Conservation (phyloP, 2,888 invertebrate species). For the Hartigia nigra region DNA sequence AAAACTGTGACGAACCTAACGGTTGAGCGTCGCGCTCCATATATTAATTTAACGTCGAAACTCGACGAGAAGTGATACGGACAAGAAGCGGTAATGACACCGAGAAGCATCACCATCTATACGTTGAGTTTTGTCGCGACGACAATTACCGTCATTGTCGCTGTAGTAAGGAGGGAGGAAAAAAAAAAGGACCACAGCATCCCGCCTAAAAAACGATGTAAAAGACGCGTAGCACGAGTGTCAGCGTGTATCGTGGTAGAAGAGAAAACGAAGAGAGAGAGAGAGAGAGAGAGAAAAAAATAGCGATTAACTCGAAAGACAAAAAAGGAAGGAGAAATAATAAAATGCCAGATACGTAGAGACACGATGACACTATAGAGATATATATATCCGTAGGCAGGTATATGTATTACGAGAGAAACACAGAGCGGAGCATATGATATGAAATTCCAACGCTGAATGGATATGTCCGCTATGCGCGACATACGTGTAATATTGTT, state of each 20-base stretch:
- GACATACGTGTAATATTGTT: constrained; percentile 24
- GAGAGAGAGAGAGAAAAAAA: constrained; percentile 13
- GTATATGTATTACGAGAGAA: background rate
- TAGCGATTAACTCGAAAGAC: background rate
- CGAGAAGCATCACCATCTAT: background rate
- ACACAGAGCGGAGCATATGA: constrained; percentile 11
- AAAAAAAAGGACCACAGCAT: background rate
- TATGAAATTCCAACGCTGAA: constrained; percentile 22
- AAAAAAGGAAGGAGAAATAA: background rate
- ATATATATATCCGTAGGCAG: no score
- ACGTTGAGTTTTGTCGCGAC: background rate
- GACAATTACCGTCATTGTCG: background rate
- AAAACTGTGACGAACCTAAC: constrained; percentile 21
- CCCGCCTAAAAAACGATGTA: background rate
- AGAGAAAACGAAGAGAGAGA: constrained; percentile 33
- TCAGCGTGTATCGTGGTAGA: background rate
- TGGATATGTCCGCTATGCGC: constrained; percentile 23
- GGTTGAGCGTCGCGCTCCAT: constrained; percentile 25
- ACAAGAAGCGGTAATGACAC: constrained; percentile 10
- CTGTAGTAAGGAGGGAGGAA: no score
- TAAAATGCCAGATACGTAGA: background rate
- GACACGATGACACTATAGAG: no score
- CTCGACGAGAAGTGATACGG: background rate
- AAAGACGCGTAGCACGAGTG: no score
- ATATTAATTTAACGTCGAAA: constrained; percentile 19